A percentile compares a stretch with the other conserved stretches of the same genome.
Conservation (phyloP, 2,888 invertebrate species). For the Ashinkailepas kermadecensis region DNA sequence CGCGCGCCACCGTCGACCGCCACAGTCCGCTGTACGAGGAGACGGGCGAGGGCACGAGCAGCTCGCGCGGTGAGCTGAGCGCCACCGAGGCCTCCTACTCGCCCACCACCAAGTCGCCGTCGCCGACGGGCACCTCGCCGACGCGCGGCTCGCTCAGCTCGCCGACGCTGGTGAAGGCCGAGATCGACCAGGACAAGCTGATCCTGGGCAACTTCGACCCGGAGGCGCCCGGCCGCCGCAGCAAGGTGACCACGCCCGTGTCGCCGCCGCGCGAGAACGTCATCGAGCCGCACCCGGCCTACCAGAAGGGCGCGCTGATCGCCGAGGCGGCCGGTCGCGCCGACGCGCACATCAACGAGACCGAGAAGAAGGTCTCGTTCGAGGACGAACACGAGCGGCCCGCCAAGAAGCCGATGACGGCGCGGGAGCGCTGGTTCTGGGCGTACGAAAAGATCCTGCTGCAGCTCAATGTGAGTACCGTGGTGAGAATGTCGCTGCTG, state of each 20-base stretch:
- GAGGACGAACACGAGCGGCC: conserved; percentile 30
- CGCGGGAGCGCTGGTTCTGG: conserved; percentile 89
- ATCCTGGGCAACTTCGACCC: conserved; percentile 23
- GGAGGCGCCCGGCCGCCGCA: neutral
- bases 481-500: too few species aligned
- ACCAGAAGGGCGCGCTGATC: neutral
- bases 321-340: neutral
- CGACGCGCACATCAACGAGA: conserved; percentile 20
- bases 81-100: neutral
- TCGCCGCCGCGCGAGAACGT: conserved; percentile 20
- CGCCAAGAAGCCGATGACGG: conserved; percentile 50
- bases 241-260: conserved; percentile 19
- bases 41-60: neutral
- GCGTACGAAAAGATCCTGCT: conserved; percentile 88
- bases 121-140: neutral
- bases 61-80: neutral
- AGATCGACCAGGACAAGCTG: conserved; percentile 19
- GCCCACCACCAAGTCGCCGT: neutral
- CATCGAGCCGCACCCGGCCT: conserved; percentile 20
- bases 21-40: conserved; percentile 7
- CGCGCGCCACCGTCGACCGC: neutral
- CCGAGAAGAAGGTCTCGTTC: conserved; percentile 29
- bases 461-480: conserved; percentile 79
- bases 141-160: conserved; percentile 7
- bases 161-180: conserved; percentile 12